Conservation (phyloP, 2,113 vertebrate genomes). For the Hydrochoerus hydrochaeris region DNA sequence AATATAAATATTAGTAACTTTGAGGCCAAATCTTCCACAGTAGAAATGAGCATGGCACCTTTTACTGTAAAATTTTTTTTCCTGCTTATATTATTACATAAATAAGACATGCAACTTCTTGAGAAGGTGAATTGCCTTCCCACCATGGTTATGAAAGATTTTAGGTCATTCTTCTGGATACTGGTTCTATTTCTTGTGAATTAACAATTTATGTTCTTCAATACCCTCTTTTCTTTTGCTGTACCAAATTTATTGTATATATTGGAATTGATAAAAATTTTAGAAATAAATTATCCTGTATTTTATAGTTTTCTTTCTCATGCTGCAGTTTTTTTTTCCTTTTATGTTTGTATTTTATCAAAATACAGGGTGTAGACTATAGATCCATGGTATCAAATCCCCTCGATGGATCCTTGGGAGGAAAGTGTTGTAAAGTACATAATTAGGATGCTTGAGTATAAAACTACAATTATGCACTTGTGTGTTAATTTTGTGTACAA, state of each 20-base stretch:
- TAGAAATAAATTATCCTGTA: background rate
- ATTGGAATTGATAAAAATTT: background rate
- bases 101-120: background rate
- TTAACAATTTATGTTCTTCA: background rate
- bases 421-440: constrained; percentile 84
- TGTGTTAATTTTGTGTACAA: constrained; percentile 86
- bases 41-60: background rate
- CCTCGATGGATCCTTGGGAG: constrained; percentile 74
- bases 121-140: background rate
- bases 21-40: background rate
- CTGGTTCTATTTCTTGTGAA: background rate
- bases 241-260: background rate
- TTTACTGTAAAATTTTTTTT: background rate
- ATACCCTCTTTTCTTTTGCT: background rate
- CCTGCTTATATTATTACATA: background rate
- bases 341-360: constrained; percentile 74
- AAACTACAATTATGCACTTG: constrained; percentile 88
- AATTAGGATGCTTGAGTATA: constrained; percentile 85
- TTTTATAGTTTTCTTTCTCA: background rate
- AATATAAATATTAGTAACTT: background rate
- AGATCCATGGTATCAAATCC: constrained; percentile 77
- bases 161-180: background rate
- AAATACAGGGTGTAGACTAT: constrained; percentile 70
- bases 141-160: background rate
- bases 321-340: constrained; percentile 5